phyloP scores from a whole-genome alignment of 2,888 invertebrate species.

The Agrenia bidenticulata region DNA sequence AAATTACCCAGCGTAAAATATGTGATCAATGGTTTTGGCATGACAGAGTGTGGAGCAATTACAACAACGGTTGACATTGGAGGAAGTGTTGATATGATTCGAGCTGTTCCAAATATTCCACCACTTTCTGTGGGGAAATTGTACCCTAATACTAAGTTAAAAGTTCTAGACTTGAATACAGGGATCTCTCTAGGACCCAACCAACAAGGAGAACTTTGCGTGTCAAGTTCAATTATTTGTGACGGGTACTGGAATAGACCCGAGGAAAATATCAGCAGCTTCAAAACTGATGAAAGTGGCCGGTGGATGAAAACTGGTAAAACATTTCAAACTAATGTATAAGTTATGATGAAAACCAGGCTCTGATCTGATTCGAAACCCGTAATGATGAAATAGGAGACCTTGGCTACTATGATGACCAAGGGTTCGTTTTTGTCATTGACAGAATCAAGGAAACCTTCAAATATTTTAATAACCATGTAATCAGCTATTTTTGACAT shows the following conservation, averaged over 20 bases:
- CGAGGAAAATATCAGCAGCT: constrained; percentile 42
- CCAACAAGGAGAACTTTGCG: constrained; percentile 41
- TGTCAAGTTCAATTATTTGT: constrained; percentile 47
- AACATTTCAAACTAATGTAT: too few species aligned
- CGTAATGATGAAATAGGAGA: constrained; percentile 30
- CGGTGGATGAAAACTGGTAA: constrained; percentile 17
- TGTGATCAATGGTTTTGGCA: constrained; percentile 32
- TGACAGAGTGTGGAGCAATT: constrained; percentile 51
- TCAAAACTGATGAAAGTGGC: constrained; percentile 11
- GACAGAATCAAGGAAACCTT: constrained; percentile 52
- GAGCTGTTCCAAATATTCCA: constrained; percentile 36
- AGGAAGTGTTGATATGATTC: constrained; percentile 29
- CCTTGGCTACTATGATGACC: constrained; percentile 48
- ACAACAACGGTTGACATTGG: constrained; percentile 49
- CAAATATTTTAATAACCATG: constrained; percentile 51
- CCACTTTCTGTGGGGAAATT: constrained; percentile 40
- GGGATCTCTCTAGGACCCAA: constrained; percentile 44
- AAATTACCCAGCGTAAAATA: constrained; percentile 15
- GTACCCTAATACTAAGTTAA: constrained; percentile 43
- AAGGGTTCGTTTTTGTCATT: constrained; percentile 48
- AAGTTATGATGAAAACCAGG: background rate
- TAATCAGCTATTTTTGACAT: constrained; percentile 20
- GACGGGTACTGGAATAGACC: constrained; percentile 44
- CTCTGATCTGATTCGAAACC: background rate
- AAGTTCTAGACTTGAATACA: constrained; percentile 45